phyloP scores from a whole-genome alignment of 2,113 vertebrate genomes.

The Podarcis raffonei region DNA sequence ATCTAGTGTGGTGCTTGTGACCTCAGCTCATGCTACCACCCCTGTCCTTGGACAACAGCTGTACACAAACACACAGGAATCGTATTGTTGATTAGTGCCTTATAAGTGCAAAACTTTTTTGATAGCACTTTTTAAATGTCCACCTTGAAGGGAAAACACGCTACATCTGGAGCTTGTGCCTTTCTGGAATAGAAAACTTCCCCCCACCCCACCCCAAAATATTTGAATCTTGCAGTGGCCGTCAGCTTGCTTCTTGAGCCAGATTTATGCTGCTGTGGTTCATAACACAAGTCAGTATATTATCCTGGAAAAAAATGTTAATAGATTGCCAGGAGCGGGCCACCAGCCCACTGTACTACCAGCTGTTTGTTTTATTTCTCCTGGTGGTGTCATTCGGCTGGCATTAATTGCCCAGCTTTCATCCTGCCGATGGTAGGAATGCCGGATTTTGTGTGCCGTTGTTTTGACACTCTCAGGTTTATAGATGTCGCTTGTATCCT shows the following conservation, averaged over 20 bases:
- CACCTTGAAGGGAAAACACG: not conserved
- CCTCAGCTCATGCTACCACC: not conserved
- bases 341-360: slow-evolving; percentile 39
- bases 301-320: not conserved
- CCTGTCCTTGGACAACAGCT: not conserved
- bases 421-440: slow-evolving; percentile 49
- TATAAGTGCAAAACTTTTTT: not conserved
- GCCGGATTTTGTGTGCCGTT: slow-evolving; percentile 39
- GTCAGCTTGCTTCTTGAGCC: not conserved
- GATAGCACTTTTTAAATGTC: not conserved
- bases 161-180: not conserved
- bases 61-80: not conserved
- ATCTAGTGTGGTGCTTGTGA: not conserved
- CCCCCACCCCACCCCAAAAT: too few species aligned
- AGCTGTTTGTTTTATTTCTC: slow-evolving; percentile 71
- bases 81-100: not conserved
- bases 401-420: slow-evolving; percentile 68
- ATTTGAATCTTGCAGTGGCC: not conserved
- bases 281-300: slow-evolving; percentile 48
- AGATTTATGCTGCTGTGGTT: slow-evolving; percentile 40
- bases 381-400: slow-evolving; percentile 62
- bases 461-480: slow-evolving; percentile 68
- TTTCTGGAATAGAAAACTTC: not conserved
- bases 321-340: slow-evolving; percentile 7
- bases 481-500: slow-evolving; percentile 70